Evolutionary conservation across 2,888 invertebrate species (phyloP), one percentile per base, ranked within the genome.

Genomic region (Chymomyza caudatula): DNA sequence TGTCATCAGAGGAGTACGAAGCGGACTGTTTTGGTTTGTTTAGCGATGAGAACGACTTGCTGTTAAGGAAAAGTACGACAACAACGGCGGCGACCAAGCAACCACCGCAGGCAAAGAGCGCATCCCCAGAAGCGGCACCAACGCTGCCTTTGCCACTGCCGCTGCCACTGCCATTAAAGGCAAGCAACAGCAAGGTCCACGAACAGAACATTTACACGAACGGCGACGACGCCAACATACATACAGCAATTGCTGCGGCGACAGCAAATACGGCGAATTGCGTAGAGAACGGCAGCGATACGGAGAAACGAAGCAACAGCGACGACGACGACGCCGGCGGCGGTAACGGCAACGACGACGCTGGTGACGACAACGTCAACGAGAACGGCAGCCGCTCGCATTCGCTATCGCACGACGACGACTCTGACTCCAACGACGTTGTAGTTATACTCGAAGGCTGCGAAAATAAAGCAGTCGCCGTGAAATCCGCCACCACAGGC

Each of bases 1-100:
- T 96, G 96, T 96, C 96, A 96, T 96, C 96, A 95, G 96, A 96
- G 95, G 96, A 96, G 95, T 96, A 96, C 95, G 95, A 95, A 93
- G 96, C 95, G 93, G 95, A 95, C 93, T 94, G 94, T 93, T 95
- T 95, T 94, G 96, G 95, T 94, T 95, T 96, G 95, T 96, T 95
- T 94, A 95, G 95, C 82, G 87, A 88, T 94, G 96, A 95, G 94
- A 95, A 94, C 67, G 85, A 77, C 92, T 95, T 96, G 93, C 94
- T 95, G 94, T 95, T 96, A 93, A 96, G 96, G 95, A 95, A 96
- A 94, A 82, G 82, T 71, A 73, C 74, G 57, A 96, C 92, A 97
- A 96, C 93, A 96, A 97, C 95, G 97, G 96, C 93, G 96, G 97
- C 89, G 96, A 97, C 95, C 65, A 75, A 78, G 69, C 75, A 74